A percentile compares a stretch with the other conserved stretches of the same genome.
Evolutionary conservation across 2,888 invertebrate species (phyloP).

Genomic region (Lissonota sp.): DNA sequence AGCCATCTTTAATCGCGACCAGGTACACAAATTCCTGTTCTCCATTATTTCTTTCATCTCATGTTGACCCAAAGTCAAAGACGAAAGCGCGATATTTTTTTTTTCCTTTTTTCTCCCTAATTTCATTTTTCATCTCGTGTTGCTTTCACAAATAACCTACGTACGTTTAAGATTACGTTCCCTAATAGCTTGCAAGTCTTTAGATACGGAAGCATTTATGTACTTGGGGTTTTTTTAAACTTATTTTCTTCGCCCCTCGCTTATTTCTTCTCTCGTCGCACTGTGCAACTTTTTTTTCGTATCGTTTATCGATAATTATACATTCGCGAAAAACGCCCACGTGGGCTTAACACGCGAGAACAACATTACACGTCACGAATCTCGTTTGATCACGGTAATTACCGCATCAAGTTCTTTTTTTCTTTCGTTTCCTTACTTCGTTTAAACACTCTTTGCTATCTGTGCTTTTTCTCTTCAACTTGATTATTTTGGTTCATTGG

Average conservation of each 20-base stretch:
- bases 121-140: conserved; percentile 14
- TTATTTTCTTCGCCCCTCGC: conserved; percentile 56
- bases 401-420: conserved; percentile 36
- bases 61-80: conserved; percentile 55
- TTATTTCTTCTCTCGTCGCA: conserved; percentile 45
- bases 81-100: conserved; percentile 59
- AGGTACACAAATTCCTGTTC: conserved; percentile 32
- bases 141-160: conserved; percentile 44
- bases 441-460: background rate
- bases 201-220: conserved; percentile 80
- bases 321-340: conserved; percentile 27
- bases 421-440: conserved; percentile 20
- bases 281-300: conserved; percentile 46
- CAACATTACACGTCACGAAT: conserved; percentile 20
- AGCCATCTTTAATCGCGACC: conserved; percentile 42
- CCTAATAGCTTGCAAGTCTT: conserved; percentile 75
- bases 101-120: conserved; percentile 13
- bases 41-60: conserved; percentile 9
- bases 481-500: conserved; percentile 36
- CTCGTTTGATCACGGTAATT: conserved; percentile 34
- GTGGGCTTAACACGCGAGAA: conserved; percentile 11
- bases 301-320: conserved; percentile 51
- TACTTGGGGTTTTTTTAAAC: conserved; percentile 54
- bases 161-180: conserved; percentile 54
- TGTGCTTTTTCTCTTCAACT: conserved; percentile 1